Conservation (phyloP, 2,113 vertebrate genomes). For the Himantopus leucocephalus region DNA sequence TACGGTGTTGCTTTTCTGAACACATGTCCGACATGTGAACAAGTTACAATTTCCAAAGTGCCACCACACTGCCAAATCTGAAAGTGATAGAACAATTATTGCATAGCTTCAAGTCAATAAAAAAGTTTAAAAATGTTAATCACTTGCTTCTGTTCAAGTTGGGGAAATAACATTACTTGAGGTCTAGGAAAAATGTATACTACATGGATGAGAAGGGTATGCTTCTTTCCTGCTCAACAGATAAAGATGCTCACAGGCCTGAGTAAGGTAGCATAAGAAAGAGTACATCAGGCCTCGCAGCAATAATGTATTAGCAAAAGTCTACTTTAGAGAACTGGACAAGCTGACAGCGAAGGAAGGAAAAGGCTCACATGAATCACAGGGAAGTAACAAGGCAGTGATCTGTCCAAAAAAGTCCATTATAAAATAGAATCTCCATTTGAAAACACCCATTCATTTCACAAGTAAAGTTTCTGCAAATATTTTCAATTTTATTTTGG, state of each 20-base stretch:
- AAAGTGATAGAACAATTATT: constrained; percentile 1
- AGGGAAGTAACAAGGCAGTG: neutral
- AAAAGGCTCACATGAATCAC: neutral
- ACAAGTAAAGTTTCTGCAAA: neutral
- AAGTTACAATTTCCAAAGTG: constrained; percentile 97
- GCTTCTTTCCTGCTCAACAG: neutral
- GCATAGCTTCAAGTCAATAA: neutral
- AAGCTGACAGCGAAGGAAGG: neutral
- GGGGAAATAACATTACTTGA: neutral
- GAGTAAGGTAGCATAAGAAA: neutral
- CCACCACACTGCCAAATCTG: constrained; percentile 99
- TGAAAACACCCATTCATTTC: neutral
- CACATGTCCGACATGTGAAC: constrained; percentile 97
- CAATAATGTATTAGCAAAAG: neutral
- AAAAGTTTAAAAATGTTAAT: neutral
- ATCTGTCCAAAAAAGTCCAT: neutral
- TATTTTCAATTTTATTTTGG: neutral
- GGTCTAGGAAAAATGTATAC: neutral
- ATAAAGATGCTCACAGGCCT: neutral
- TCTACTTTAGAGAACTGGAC: neutral
- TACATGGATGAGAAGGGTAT: neutral
- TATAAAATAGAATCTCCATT: neutral
- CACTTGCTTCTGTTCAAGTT: neutral
- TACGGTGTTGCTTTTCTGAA: constrained; percentile 98
- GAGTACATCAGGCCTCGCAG: neutral